Evolutionary conservation across 2,888 invertebrate species (phyloP), one percentile per base, ranked within the genome.

Genomic region (Oligia latruncula): DNA sequence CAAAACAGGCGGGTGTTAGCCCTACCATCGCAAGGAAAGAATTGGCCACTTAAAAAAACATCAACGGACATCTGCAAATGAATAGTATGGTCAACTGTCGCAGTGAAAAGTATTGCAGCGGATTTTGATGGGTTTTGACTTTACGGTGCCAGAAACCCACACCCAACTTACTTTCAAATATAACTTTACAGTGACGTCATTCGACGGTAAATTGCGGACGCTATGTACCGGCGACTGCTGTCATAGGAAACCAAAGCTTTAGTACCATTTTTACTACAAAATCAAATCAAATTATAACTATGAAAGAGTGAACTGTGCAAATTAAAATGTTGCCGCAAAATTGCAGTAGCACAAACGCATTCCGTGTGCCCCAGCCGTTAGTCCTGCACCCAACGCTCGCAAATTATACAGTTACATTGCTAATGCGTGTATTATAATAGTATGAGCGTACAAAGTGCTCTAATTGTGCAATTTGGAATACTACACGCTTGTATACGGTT

Each of bases 361-460:
- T 52, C 20, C 20, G 58, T 83, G 83, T 85, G 20, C n/a, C 13
- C 15, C 13, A 60, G 13, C 29, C 71, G 2, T 83, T 82, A 85
- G 20, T 40, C 52, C n/a, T 52, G 60, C 64, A n/a, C 35, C 74
- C 60, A 74, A 49, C 29, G 72, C 17, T 71, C 20, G 60, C 68
- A 83, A 86, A 86, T 86, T 85, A 86, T 83, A 68, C 80, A 58
- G 75, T 75, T 66, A 58, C 11, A 66, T 71, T 60, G 67, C 77
- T 77, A 85, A 85, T 70, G 71, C 74, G 62, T 64, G 66, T 70
- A 86, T 85, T 85, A 83, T 80, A 85, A 85, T 86, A 74, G 72
- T 80, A 80, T 52, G 60, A 65, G 71, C 55, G 43, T 71, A 83
- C 72, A 82, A 85, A 78, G 67, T 82, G 74, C 43, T 64, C 65